Base-by-base conservation (phyloP, 30 jellyfish, hydroid and myxozoan genomes). In the Aurelia coerulea region DNA sequence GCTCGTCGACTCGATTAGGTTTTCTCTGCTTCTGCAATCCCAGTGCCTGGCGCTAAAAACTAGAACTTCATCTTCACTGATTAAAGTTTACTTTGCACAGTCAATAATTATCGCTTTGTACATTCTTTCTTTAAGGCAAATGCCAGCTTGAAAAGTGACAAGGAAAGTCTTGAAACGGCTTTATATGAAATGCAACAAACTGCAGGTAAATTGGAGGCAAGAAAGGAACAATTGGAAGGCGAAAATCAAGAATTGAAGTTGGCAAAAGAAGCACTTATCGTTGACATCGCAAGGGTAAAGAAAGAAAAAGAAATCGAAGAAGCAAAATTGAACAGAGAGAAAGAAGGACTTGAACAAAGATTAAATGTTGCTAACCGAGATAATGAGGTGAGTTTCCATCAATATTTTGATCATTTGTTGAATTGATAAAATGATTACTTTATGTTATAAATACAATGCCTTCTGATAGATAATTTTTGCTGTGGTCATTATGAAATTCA, bases 121-220 rank as follows among this genome's bases (percentile, higher is more conserved):
- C 12, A 1, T 9, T 46, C 0, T 46, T 1, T 78, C 58, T 34
- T 60, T 19, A n/a, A 79, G 89, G 92, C 99, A 31, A 95, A 85
- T 87, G 96, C 97, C 12, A 84, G 96, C 52, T 58, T 95, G 68
- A 95, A 95, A 51, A 85, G 98, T 35, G 99, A 95, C 80, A 95
- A 95, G 88, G 99, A 95, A 63, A 85, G 98, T 39, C 86, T 95
- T 56, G 99, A 95, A 65, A 83, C 99, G 1, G 97, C 97, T 15
- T 76, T 90, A 66, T 95, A 90, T 62, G 99, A 95, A 90, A 58
- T 95, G 75, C 99, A 95, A 74, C 99, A 95, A 65, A 87, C 97
- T 8, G 96, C 95, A 4, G 97, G 92, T 53, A 95, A 95, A 73
- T 83, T 95, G 41, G 99, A 95, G 73, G 66, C 96, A 10, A 90